Evolutionary conservation across 1,140 invertebrate species (phyloP), one percentile per base, ranked within the genome.

Genomic region (Atta texana): DNA sequence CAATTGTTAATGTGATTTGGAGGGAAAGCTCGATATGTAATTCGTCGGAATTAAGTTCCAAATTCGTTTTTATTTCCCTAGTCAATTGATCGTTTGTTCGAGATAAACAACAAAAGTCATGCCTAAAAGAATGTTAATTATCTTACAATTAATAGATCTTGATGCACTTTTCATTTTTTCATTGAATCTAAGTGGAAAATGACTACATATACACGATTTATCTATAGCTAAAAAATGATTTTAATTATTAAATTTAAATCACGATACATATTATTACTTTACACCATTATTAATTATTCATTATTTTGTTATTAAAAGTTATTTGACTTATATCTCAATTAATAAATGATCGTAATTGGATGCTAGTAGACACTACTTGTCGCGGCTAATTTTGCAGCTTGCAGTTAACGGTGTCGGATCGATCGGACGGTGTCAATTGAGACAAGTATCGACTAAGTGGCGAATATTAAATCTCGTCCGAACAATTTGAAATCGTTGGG

Each of bases 21-120:
- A 59, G 69, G 34, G 68, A 87, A 80, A 87, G 88, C 76, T 31
- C 53, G 51, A 55, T 16, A 18, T 77, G 86, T 90, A 90, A 92
- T 91, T 91, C 74, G 78, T 91, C 44, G 87, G 72, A 80, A 44
- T 44, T 44, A 86, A 91, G 87, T 87, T 91, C 49, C 72, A 28
- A 90, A 86, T 91, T 89, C 72, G 85, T 87, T 91, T 91, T 80
- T n/a, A 72, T 87, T 59, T 16, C 12, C 44, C 28, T 34, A 55
- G 14, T 72, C 57, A 55, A 55, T 16, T 57, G 57, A 61, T 16
- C 71, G 49, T 31, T n/a, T 3, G 21, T 71, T 28, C 34, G 12
- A 14, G 2, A 5, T 44, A 28, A 16, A 53, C 18, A 28, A 59
- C 10, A n/a, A 57, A 71, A 71, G 18, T 63, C 24, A n/a, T n/a